Percentiles rank a stretch among this genome's conserved stretches.
phyloP scores from a whole-genome alignment of 2,113 vertebrate genomes.

The Megaptera novaeangliae region DNA sequence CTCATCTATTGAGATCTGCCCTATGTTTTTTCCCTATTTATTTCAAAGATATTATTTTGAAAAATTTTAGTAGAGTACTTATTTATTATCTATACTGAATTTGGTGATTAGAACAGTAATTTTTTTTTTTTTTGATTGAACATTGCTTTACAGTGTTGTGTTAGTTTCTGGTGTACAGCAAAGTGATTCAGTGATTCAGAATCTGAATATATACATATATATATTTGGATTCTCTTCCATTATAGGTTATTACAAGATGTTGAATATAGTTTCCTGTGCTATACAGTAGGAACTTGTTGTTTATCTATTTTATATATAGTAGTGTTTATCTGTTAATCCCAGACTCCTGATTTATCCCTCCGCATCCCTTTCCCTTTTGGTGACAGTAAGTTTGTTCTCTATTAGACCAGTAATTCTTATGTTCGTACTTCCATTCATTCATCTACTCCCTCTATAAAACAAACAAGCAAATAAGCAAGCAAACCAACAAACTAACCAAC shows the following conservation, averaged over 20 bases:
- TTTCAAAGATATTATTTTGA: background rate
- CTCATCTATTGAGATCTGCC: background rate
- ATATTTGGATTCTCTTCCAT: background rate
- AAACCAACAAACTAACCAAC: background rate
- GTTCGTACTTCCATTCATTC: background rate
- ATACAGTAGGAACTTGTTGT: background rate
- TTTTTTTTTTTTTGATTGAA: background rate
- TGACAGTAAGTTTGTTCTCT: background rate
- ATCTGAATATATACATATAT: background rate
- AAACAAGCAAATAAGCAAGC: background rate
- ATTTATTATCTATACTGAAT: background rate
- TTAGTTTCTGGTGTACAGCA: background rate
- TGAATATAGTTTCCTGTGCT: background rate
- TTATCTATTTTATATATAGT: background rate
- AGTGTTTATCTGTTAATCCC: background rate
- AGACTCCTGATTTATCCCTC: background rate
- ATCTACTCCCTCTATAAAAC: background rate
- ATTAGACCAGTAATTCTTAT: background rate
- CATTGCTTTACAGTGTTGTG: background rate
- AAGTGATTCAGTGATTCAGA: background rate
- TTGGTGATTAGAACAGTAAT: background rate
- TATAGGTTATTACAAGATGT: background rate
- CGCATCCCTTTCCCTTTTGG: background rate
- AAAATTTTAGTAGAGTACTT: background rate
- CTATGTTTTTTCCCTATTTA: background rate